Base-by-base conservation (phyloP, 1,140 invertebrate genomes). In the Calephelis nemesis region DNA sequence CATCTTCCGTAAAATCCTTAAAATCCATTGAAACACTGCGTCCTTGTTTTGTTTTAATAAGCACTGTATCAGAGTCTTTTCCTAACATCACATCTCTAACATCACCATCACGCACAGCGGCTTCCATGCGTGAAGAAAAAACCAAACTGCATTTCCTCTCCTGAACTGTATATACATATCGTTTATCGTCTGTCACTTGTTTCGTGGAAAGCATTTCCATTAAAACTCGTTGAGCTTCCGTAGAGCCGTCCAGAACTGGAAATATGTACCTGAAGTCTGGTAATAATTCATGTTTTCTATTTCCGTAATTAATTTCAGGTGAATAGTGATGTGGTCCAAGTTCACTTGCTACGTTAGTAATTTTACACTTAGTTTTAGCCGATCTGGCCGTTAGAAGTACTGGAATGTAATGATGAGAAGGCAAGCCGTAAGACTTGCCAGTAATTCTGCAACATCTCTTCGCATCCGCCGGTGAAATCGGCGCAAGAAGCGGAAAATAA, bases 401-500 rank as follows among this genome's bases (percentile, higher is more conserved):
- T 74, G 96, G 96, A 90, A 96, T 95, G 93, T 96, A 96, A 85
- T 96, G 95, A 82, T 96, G 95, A n/a, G 93, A 93, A 6, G 95
- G 95, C 67, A 95, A 83, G 15, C 95, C 95, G 64, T 95, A 95
- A 10, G 96, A 96, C 87, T 96, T 96, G 48, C 96, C 96, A 0
- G 96, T 97, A 69, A 97, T 96, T 71, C 95, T 93, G 81, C 96
- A 97, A 75, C 95, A 95, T 67, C 95, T 93, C 81, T 96, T 95
- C 1, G 96, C 96, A 76, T 96, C 96, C 4, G 95, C 95, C 4
- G 96, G 96, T 62, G 96, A 96, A 67, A 97, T 95, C 0, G 96
- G 95, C 13, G 96, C 96, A 42, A 97, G 90, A 40, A 97, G 91
- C 4, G 96, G 96, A 77, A 97, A 96, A 83, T 97, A 97, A 88